Conservation (phyloP, 2,888 invertebrate genomes). For the Chrysopilus asiliformis region DNA sequence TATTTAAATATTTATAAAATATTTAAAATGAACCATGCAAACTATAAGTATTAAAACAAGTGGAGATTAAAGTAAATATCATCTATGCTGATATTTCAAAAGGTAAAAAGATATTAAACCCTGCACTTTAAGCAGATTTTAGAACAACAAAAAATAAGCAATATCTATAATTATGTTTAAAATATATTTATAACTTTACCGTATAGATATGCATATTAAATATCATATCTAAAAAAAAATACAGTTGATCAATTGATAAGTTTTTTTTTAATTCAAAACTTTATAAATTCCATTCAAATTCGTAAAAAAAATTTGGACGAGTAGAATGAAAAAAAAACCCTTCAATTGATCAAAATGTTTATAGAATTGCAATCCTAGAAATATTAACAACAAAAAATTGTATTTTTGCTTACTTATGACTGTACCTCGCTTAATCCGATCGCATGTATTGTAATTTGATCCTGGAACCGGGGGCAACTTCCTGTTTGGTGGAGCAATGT, state of each 20-base stretch:
- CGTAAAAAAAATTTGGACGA: too few species aligned
- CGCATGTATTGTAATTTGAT: conserved; percentile 87
- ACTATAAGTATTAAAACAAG: conserved; percentile 1
- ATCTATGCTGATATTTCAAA: neutral
- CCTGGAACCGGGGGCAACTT: conserved; percentile 87
- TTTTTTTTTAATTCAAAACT: too few species aligned
- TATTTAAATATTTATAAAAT: neutral
- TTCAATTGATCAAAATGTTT: too few species aligned
- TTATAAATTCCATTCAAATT: too few species aligned
- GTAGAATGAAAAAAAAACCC: too few species aligned
- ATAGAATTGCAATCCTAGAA: too few species aligned
- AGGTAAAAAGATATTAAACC: neutral
- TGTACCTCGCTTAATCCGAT: conserved; percentile 86
- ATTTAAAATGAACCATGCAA: neutral
- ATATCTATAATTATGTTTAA: neutral
- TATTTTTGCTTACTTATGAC: conserved; percentile 86
- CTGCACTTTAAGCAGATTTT: neutral
- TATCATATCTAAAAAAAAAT: conserved; percentile 19
- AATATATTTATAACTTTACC: neutral
- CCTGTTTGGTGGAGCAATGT: conserved; percentile 85
- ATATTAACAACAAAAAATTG: too few species aligned
- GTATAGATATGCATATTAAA: conserved; percentile 10
- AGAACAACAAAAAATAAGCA: conserved; percentile 1
- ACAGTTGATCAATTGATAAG: too few species aligned
- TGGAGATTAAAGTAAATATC: neutral